These are phyloP conservation scores for Montifringilla adamsi DNA, from an alignment of 2,113 vertebrate genomes.

Conservation along the genomic window DNA sequence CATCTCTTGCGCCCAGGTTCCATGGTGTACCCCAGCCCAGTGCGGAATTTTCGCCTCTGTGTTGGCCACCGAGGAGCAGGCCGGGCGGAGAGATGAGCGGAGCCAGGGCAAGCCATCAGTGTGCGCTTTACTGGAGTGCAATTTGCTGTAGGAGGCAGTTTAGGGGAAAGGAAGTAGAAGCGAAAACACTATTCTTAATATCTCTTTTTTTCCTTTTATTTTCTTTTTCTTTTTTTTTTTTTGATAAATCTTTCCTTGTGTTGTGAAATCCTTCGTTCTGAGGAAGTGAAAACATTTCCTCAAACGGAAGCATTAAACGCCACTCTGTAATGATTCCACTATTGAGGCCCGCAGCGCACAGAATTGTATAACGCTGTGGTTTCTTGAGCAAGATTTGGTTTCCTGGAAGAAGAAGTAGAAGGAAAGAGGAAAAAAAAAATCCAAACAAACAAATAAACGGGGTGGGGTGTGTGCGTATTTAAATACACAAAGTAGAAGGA, in stretches of 20 bases:
- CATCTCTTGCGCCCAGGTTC: not conserved
- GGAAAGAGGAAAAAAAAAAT: not conserved
- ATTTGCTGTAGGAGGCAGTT: constrained; percentile 40
- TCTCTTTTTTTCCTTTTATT: not conserved
- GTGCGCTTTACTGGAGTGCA: not conserved
- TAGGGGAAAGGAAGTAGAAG: constrained; percentile 54
- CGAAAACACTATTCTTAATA: constrained; percentile 11
- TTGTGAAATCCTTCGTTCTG: constrained; percentile 67
- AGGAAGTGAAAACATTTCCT: constrained; percentile 77
- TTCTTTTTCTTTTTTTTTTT: not conserved
- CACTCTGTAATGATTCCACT: constrained; percentile 38
- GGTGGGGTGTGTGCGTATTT: not conserved
- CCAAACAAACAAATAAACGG: not conserved
- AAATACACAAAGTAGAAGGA: not conserved
- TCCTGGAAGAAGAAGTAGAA: constrained; percentile 11
- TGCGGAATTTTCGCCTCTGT: not conserved
- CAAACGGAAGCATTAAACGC: constrained; percentile 67
- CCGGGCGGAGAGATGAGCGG: not conserved
- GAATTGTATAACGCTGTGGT: constrained; percentile 36
- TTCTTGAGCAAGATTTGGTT: constrained; percentile 30
- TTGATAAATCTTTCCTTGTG: not conserved
- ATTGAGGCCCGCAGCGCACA: not conserved
- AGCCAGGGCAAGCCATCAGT: not conserved
- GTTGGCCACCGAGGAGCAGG: constrained; percentile 9
- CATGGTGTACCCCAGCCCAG: fast-evolving